Evolutionary conservation across 2,888 invertebrate species (phyloP).

Genomic region (Alcis repandata): DNA sequence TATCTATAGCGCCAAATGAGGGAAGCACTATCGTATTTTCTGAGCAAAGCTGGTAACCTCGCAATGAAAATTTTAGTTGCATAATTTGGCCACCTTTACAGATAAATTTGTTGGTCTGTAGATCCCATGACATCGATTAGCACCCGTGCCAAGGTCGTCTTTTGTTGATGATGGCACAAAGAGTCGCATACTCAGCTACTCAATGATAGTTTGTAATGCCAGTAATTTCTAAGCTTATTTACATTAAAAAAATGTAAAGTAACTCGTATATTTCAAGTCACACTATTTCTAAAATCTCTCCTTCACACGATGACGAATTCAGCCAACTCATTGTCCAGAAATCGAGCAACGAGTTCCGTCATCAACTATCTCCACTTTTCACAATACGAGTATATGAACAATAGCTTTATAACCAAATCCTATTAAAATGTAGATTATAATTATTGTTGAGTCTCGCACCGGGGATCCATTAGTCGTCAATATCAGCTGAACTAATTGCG

Average conservation of each 20-base stretch:
- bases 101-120: not conserved
- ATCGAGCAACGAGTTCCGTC: not conserved
- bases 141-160: slow-evolving; percentile 28
- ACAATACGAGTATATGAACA: not conserved
- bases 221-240: too few species aligned
- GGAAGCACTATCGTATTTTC: not conserved
- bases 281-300: too few species aligned
- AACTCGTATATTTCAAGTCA: too few species aligned
- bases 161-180: slow-evolving; percentile 23
- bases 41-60: not conserved
- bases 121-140: slow-evolving; percentile 32
- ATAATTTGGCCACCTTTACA: not conserved
- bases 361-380: not conserved
- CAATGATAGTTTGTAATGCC: not conserved
- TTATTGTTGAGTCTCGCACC: slow-evolving; percentile 4
- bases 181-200: not conserved
- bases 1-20: not conserved
- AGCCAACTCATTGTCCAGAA: not conserved
- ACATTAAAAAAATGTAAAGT: too few species aligned
- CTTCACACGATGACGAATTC: not conserved
- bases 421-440: slow-evolving; percentile 11
- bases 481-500: slow-evolving; percentile 67
- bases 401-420: slow-evolving; percentile 5
- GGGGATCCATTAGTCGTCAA: slow-evolving; percentile 60
- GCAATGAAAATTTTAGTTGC: not conserved